These are phyloP conservation scores for Alaudala cheleensis DNA, from an alignment of 2,113 vertebrate species.

Conservation along the genomic window DNA sequence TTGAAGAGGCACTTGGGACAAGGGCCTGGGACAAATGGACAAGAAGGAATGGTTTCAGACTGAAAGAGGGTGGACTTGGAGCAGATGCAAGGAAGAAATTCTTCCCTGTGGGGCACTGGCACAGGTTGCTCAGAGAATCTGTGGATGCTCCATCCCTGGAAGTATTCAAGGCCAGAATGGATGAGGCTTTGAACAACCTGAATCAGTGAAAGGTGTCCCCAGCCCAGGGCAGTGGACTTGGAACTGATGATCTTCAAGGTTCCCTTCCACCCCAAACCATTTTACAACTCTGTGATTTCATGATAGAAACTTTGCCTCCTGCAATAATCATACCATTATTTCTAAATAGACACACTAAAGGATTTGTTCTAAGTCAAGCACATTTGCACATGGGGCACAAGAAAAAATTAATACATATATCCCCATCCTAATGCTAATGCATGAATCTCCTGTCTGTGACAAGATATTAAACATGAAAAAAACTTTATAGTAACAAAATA, in stretches of 20 bases:
- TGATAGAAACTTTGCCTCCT: background rate
- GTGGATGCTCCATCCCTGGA: background rate
- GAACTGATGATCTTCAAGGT: background rate
- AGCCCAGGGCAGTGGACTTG: background rate
- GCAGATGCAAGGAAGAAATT: background rate
- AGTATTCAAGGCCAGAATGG: too few species aligned
- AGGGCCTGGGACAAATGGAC: background rate
- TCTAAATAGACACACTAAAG: background rate
- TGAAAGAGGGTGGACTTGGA: background rate
- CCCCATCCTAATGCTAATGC: background rate
- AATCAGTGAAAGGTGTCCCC: background rate
- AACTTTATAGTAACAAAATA: background rate
- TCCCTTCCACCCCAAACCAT: background rate
- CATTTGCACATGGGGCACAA: background rate
- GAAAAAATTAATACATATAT: background rate
- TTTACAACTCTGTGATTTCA: background rate
- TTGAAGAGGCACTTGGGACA: background rate
- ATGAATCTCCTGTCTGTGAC: background rate
- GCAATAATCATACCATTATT: background rate
- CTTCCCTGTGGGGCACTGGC: background rate
- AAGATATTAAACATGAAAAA: background rate
- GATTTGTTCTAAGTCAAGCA: background rate
- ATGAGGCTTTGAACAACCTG: background rate
- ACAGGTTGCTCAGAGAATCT: background rate
- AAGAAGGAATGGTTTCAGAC: background rate